Base-by-base conservation (phyloP, 1,140 invertebrate genomes). In the Polypedilum vanderplanki region DNA sequence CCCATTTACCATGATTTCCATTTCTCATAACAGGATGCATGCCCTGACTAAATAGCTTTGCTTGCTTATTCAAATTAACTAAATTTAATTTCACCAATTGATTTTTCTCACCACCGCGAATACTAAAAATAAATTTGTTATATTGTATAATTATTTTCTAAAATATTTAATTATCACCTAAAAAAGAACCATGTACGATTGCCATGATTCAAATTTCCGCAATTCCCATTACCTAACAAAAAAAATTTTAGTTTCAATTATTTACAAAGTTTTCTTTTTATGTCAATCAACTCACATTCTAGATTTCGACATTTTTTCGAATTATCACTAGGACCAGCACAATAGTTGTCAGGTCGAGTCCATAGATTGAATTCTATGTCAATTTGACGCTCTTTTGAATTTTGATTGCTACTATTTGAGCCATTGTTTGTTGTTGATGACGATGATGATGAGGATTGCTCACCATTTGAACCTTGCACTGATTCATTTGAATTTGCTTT, bases 21-120 rank as follows among this genome's bases (percentile, higher is more conserved):
- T 88, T 85, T 77, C 88, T 85, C 76, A 86, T 92, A 17, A 97
- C 91, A 9, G 94, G 94, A 40, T 89, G 88, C 91, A 96, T 94
- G 40, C 95, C 95, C 83, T 96, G 93, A 79, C 90, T 92, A 79
- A 93, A 97, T 84, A 97, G 90, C 84, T 95, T 96, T 20, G 90
- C 88, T 85, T 97, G 94, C 78, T 91, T 89, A 83, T 96, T 96
- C 75, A 96, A 82, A 84, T 96, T 95, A 79, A 94, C 88, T 46
- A 97, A 85, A 81, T 95, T 96, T 75, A 96, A 85, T 82, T 91
- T 91, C 41, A 96, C 88, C 77, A 87, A 78, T 22, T 84, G 81
- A 75, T 84, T 85, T 15, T 87, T 84, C 74, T 79, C 79, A 75
- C 87, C 87, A 67, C 87, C 88, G 83, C 79, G 74, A 77, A 81